Evolutionary conservation across 1,140 invertebrate genomes (phyloP), one percentile per base, ranked within the genome.

Genomic region (Dinoponera quadriceps): DNA sequence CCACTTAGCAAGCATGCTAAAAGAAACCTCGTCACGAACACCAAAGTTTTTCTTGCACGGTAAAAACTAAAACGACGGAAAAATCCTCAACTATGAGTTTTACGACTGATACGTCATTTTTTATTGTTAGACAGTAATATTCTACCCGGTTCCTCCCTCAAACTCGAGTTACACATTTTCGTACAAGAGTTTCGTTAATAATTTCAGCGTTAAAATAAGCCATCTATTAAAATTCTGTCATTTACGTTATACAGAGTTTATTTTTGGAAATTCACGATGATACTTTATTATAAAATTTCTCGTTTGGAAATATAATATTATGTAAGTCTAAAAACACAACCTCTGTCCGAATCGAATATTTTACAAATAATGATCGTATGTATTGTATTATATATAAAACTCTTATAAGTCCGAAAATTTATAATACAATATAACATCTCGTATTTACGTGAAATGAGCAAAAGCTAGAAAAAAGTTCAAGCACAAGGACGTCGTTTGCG

Each of bases 1-100:
- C 75, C 75, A 80, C 75, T 80, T 71, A 71, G 65, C 71, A 80
- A 80, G 75, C 75, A 80, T 80, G 51, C 75, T 59, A 80, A 80
- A 80, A 80, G 75, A 80, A 75, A 80, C 63, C 66, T 71, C 75
- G 65, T 71, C 75, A 71, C 65, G 65, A 55, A 57, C 63, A 33
- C 51, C 5, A 11, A 80, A 71, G 75, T 80, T 80, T 80, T 80
- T 80, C 75, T 80, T 69, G 33, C 75, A 80, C n/a, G 69, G 75
- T 78, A 18, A 54, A 29, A 57, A 33, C n/a, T 22, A 80, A 80
- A 80, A 80, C 27, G 65, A 57, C n/a, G 54, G 18, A 71, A 63
- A 80, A 80, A 71, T 71, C n/a, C 51, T 71, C 14, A 13, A 25
- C 51, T 69, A 57, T 1, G 18, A 78, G 51, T 71, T 16, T 59